These are phyloP conservation scores for Heliconius hewitsoni DNA, from an alignment of 1,140 invertebrate genomes.

Conservation along the genomic window DNA sequence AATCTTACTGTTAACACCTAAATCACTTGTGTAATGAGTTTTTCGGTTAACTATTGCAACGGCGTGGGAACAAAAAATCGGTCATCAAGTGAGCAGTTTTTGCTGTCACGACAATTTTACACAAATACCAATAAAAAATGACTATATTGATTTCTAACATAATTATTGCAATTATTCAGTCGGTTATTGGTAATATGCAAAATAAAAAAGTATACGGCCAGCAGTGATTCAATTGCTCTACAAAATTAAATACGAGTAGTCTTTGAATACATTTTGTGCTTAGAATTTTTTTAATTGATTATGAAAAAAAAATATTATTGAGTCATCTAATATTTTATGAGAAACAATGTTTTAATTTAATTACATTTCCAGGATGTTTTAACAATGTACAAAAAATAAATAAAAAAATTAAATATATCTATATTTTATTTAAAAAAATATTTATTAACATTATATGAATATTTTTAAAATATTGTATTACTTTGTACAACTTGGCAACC, in stretches of 20 bases:
- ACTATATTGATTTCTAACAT: neutral
- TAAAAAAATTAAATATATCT: neutral
- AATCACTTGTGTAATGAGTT: slow-evolving; percentile 20
- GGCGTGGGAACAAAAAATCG: slow-evolving; percentile 17
- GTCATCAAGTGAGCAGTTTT: slow-evolving; percentile 18
- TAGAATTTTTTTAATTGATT: too few species aligned
- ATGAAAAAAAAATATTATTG: too few species aligned
- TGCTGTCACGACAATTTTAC: slow-evolving; percentile 8
- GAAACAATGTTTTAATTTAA: too few species aligned
- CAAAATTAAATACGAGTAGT: neutral
- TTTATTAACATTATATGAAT: neutral
- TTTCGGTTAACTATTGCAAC: slow-evolving; percentile 9
- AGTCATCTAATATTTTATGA: too few species aligned
- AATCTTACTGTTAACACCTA: slow-evolving; percentile 19
- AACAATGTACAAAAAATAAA: too few species aligned
- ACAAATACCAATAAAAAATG: slow-evolving; percentile 2
- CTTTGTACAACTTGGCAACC: slow-evolving; percentile 33
- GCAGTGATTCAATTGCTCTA: neutral
- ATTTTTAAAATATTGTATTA: neutral
- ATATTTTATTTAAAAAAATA: neutral
- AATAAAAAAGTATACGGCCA: neutral
- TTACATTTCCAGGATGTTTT: too few species aligned
- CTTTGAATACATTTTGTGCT: too few species aligned
- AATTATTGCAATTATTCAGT: slow-evolving; percentile 1
- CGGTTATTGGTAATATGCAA: neutral